Evolutionary conservation across 2,113 vertebrate species (phyloP).

Genomic region (Trichechus manatus): DNA sequence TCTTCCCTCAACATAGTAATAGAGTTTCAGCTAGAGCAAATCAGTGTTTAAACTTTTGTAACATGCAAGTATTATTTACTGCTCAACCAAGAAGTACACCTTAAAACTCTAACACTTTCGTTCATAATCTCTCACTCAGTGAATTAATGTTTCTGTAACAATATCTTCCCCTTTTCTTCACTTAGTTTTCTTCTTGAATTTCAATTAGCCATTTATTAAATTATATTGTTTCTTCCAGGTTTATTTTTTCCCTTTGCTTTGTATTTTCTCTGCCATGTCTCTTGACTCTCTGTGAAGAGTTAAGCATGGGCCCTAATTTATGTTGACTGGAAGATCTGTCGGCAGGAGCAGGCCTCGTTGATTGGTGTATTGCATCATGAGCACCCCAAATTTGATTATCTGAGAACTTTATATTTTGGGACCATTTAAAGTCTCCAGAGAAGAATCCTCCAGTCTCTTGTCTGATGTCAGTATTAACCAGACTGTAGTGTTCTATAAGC

Average conservation of each 20-base stretch:
- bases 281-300: neutral
- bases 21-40: neutral
- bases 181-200: neutral
- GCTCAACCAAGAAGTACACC: neutral
- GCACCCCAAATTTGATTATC: neutral
- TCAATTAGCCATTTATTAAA: neutral
- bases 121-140: neutral
- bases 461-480: too few species aligned
- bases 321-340: neutral
- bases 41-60: conserved; percentile 4
- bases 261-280: neutral
- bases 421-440: neutral
- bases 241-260: neutral
- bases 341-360: neutral
- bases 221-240: neutral
- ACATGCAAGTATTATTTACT: neutral
- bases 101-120: neutral
- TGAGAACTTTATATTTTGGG: neutral
- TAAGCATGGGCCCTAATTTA: neutral
- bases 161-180: neutral
- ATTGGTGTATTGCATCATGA: neutral
- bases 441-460: too few species aligned
- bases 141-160: neutral
- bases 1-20: neutral
- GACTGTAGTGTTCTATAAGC: too few species aligned